Evolutionary conservation across 2,797 vertebrate genomes (phyloP).

Genomic region (Pangasius larnaudii): DNA sequence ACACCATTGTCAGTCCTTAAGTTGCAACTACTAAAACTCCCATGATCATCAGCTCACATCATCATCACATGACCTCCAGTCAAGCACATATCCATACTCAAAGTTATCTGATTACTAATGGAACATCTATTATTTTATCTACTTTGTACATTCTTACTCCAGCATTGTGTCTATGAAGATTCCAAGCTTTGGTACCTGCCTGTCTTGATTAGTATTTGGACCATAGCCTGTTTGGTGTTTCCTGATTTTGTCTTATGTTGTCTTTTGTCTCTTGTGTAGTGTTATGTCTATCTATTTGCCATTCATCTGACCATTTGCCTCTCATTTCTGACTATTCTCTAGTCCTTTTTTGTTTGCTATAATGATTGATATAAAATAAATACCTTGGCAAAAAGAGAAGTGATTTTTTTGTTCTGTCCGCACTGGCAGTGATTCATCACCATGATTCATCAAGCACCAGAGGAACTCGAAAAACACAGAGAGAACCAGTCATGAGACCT

Average conservation of each 20-base stretch:
- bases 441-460: not conserved
- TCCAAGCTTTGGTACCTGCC: not conserved
- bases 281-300: not conserved
- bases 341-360: not conserved
- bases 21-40: not conserved
- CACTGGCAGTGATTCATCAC: not conserved
- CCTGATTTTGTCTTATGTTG: not conserved
- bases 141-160: not conserved
- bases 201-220: not conserved
- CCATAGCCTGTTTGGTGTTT: not conserved
- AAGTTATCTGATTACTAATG: not conserved
- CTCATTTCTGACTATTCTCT: not conserved
- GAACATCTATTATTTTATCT: not conserved
- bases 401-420: not conserved
- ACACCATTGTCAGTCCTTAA: not conserved
- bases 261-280: too few relatives aligned
- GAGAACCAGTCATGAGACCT: too few relatives aligned
- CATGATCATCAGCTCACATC: not conserved
- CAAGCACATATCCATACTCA: not conserved
- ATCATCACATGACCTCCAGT: not conserved
- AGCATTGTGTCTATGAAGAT: not conserved
- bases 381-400: not conserved
- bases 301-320: not conserved
- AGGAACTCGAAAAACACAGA: too few relatives aligned
- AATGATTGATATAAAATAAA: not conserved